Percentiles rank a stretch among this genome's conserved stretches.
These are phyloP conservation scores for Edolisoma coerulescens DNA, from an alignment of 2,113 vertebrate genomes.

Conservation along the genomic window DNA sequence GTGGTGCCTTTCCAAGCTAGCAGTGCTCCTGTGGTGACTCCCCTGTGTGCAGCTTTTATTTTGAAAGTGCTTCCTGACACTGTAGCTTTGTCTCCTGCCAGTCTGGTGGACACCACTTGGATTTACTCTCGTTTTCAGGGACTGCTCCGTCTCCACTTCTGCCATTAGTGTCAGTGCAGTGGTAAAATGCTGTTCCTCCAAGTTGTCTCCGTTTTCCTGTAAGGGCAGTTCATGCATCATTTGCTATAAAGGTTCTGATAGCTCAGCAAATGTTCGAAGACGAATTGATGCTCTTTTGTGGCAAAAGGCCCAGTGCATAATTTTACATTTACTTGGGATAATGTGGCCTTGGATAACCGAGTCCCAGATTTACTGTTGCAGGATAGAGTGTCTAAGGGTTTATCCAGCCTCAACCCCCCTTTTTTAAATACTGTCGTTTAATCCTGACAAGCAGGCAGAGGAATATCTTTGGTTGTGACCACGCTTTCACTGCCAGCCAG, in stretches of 20 bases:
- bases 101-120: neutral
- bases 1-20: neutral
- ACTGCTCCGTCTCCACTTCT: constrained; percentile 39
- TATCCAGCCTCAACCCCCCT: neutral
- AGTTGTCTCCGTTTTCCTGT: constrained; percentile 36
- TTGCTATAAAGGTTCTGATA: constrained; percentile 51
- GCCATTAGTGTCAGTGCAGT: constrained; percentile 38
- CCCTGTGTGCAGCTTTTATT: neutral
- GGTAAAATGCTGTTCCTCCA: constrained; percentile 51
- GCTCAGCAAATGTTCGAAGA: constrained; percentile 56
- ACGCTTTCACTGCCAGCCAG: constrained; percentile 14
- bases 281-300: constrained; percentile 32
- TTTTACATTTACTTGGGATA: constrained; percentile 40
- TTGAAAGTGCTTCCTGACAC: neutral
- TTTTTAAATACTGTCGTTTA: constrained; percentile 19
- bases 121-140: constrained; percentile 44
- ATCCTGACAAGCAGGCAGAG: constrained; percentile 21
- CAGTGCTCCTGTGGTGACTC: neutral
- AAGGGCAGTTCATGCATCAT: constrained; percentile 55
- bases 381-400: constrained; percentile 21
- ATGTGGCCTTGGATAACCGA: constrained; percentile 46
- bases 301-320: constrained; percentile 41
- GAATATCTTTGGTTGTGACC: neutral
- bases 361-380: constrained; percentile 26
- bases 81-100: neutral